Evolutionary conservation across 2,888 invertebrate genomes (phyloP), one percentile per base, ranked within the genome.

Genomic region (Adelphocoris suturalis): DNA sequence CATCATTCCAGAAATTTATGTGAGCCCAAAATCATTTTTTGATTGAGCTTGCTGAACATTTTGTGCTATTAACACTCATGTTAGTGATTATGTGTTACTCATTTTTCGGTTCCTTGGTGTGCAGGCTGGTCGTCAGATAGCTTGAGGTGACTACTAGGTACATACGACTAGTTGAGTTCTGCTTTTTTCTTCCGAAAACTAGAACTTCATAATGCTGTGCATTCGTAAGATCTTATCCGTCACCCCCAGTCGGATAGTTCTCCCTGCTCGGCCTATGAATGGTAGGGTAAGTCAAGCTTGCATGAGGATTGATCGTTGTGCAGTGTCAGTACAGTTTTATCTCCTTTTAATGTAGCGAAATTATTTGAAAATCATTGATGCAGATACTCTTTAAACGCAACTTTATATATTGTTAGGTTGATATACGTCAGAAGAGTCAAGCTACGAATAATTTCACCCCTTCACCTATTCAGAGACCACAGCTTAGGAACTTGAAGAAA

Each of bases 371-470:
- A 37, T 37, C 2, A 7, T 37, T 37, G 37, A 37, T 7, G 37
- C 2, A 37, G 37, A 37, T 37, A 37, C 37, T 37, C 37, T 4
- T 4, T 7, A 37, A 37, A 37, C 3, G 3, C 37, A 37, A 37
- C 16, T n/a, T 57, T n/a, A 1, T 57, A 14, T 0, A 7, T 16
- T 57, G 11, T 57, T n/a, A 57, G 57, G 57, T n/a, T 14, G 57
- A 14, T n/a, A n/a, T 0, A 57, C 57, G 57, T 5, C 14, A 12
- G n/a, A 57, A 57, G n/a, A 57, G 57, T n/a, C 57, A 57, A 57
- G 7, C 57, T n/a, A 16, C 57, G 57, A 57, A n/a, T n/a, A 57
- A n/a, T 57, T 57, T 57, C 57, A 57, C 57, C n/a, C n/a, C 57
- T 16, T 16, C 52, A 5, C 57, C 16, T 7, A 0, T 57, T 16